Base-by-base conservation (phyloP, 2,113 vertebrate species). In the Tympanuchus pallidicinctus region DNA sequence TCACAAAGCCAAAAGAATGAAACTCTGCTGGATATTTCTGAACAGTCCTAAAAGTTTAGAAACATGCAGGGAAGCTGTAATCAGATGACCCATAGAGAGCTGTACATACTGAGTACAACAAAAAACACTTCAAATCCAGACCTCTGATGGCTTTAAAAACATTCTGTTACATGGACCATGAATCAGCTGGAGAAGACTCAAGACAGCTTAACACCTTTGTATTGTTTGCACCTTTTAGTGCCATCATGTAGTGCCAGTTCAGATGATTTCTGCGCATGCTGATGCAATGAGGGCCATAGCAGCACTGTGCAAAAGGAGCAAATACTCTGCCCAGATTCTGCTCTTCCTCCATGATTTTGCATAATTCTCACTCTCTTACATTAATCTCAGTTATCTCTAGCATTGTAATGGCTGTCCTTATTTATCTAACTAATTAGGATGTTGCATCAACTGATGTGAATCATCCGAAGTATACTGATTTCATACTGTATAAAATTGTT, bases 191-290 rank as follows among this genome's bases (percentile, higher is more conserved):
- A 48, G 50, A 89, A 88, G 69, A 64, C 56, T 81, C 56, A 40
- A 86, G 85, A 83, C 79, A 89, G 52, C 69, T 92, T 91, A 92
- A 94, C 69, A 94, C 65, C 60, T 95, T 28, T 30, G 61, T 86
- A 88, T 72, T 92, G 88, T 93, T 93, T 95, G 61, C 61, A 81
- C 65, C 83, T 90, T 94, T 91, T 81, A 72, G 38, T 78, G 82
- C 82, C 92, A 45, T 82, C 77, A n/a, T 94, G 91, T 56, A 84
- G 88, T 61, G 40, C 85, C 82, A 88, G 54, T n/a, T 94, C 73
- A 78, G 82, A 65, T 7, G 15, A 77, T 65, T 80, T 83, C 3
- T 69, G 79, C 65, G 65, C 66, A 67, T 22, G 32, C 78, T 3
- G 20, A 67, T 43, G 71, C 1, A 0, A 60, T 21, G 75, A 85